Evolutionary conservation across 2,113 vertebrate species (phyloP).

Genomic region (Dasyornis broadbenti): DNA sequence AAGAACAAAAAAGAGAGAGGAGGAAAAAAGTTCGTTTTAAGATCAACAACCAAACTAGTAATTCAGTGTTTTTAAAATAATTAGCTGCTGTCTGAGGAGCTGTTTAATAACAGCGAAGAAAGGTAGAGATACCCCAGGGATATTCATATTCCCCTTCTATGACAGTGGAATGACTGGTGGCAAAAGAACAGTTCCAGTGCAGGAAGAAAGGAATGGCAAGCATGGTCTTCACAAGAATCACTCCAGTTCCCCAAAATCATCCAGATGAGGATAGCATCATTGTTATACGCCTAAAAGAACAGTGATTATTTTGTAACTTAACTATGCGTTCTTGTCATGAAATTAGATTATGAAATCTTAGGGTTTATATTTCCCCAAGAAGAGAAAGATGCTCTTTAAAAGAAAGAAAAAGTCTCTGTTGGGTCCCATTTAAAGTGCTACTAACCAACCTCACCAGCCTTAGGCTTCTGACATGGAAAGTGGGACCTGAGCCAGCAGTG

Average conservation of each 20-base stretch:
- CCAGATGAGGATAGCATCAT: background rate
- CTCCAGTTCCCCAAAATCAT: background rate
- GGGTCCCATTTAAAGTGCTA: background rate
- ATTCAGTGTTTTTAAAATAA: background rate
- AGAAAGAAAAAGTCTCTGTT: background rate
- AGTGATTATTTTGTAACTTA: background rate
- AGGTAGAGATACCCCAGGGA: background rate
- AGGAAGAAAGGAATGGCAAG: background rate
- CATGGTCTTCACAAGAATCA: background rate
- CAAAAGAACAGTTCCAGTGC: background rate
- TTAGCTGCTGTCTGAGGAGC: background rate
- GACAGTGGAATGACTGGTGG: background rate
- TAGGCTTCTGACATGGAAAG: background rate
- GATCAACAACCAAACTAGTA: background rate
- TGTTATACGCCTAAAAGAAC: background rate
- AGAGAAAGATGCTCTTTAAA: fast-evolving
- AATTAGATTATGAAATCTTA: background rate
- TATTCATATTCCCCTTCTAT: background rate
- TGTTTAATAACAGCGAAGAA: background rate
- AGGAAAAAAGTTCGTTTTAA: background rate
- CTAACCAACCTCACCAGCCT: background rate
- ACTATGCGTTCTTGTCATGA: background rate
- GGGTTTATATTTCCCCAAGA: background rate
- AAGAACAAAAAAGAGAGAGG: background rate
- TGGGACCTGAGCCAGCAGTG: background rate